Evolutionary conservation across 2,797 vertebrate species (phyloP), one percentile per base, ranked within the genome.

Genomic region (Lacerta viridis): DNA sequence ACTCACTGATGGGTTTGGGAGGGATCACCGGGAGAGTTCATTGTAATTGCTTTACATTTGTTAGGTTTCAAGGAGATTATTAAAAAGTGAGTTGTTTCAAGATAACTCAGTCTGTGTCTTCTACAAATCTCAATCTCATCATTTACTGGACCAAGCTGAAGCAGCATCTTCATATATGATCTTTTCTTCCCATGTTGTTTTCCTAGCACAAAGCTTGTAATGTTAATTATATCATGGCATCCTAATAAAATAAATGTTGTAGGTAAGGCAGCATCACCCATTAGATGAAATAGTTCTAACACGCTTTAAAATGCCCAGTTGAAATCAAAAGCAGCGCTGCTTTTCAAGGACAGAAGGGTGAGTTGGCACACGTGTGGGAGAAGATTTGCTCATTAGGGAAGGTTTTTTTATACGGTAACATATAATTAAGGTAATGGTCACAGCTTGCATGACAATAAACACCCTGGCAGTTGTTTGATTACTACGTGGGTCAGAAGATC

Each of bases 371-470:
- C 33, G 89, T 83, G 68, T 93, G 91, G 87, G 92, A 96, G 93
- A 96, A 94, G 94, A 96, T 93, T 91, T 95, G 92, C 95, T 97
- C 96, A 95, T 97, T 97, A 97, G 95, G 93, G 93, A 95, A 96
- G 94, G 94, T 10, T 96, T 97, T 96, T 95, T 97, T 97, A 97
- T 90, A 87, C 89, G 59, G 93, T 92, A 96, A 96, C 82, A 0
- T 97, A 89, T 96, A 97, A 97, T 98, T 97, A 97, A 96, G 95
- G 95, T 95, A 96, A 96, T 85, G 69, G 95, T 93, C 94, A 93
- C 91, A 94, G 95, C 89, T 93, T 93, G 93, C 92, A 93, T 95
- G 95, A 95, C 97, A 97, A 93, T 92, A 94, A 95, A 92, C 93
- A 94, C 92, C 96, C 59, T 87, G 93, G 90, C 94, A 93, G 93